Conservation (phyloP, 2,797 vertebrate genomes). For the Hipposideros larvatus region DNA sequence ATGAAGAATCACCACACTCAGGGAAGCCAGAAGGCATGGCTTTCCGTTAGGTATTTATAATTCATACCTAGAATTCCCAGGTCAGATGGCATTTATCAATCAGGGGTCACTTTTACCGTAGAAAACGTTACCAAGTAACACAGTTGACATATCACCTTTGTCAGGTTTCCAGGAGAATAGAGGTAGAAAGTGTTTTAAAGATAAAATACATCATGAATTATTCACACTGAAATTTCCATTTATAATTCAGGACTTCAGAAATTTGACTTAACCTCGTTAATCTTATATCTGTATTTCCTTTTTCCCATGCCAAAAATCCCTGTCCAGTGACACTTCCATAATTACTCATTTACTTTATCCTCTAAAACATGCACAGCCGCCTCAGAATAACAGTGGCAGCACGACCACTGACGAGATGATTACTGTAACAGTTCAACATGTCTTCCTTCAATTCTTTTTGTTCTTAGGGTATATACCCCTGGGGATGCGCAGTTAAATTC, state of each 20-base stretch:
- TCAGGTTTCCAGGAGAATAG: not conserved
- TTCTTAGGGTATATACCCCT: not conserved
- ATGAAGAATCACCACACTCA: not conserved
- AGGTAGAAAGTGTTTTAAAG: conserved; percentile 26
- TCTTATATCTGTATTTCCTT: conserved; percentile 4
- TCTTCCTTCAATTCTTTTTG: not conserved
- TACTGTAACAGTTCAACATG: not conserved
- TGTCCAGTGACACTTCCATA: not conserved
- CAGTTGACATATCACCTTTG: not conserved
- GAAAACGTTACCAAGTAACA: not conserved
- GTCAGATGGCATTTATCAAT: not conserved
- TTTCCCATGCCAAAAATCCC: not conserved
- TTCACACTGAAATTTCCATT: conserved; percentile 15
- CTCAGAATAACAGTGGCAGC: not conserved
- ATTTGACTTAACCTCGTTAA: conserved; percentile 55
- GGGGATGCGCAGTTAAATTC: not conserved
- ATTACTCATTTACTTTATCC: conserved; percentile 1
- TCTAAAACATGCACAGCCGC: not conserved
- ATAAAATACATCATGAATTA: conserved; percentile 43
- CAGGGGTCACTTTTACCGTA: not conserved
- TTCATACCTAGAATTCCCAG: not conserved
- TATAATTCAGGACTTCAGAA: conserved; percentile 59
- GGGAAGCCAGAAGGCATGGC: not conserved
- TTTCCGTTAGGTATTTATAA: conserved; percentile 41
- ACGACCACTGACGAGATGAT: not conserved